A percentile compares a stretch with the other conserved stretches of the same genome.
Evolutionary conservation across 1,140 invertebrate species (phyloP).

Genomic region (Goniozus legneri): DNA sequence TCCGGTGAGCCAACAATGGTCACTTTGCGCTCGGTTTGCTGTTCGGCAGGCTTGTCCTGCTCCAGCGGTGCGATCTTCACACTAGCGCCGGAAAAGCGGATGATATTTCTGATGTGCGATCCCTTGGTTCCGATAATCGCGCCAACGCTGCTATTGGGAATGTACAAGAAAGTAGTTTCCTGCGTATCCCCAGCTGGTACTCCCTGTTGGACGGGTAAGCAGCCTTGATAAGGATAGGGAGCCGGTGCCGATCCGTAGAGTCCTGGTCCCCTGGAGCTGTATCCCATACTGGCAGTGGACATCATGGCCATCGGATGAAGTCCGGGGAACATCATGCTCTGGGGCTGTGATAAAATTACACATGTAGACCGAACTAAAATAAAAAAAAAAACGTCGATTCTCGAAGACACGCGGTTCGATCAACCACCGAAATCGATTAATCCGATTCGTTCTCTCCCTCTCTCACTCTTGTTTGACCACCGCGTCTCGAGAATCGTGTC

Average conservation of each 20-base stretch:
- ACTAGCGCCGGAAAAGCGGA: constrained; percentile 90
- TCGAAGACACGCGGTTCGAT: no score
- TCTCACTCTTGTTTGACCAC: no score
- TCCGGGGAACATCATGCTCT: constrained; percentile 91
- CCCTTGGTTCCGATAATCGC: constrained; percentile 97
- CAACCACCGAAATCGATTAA: no score
- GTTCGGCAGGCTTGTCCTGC: constrained; percentile 69
- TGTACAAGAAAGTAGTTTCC: constrained; percentile 91
- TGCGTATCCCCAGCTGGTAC: constrained; percentile 59
- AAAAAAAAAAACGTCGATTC: no score
- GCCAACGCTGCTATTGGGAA: constrained; percentile 95
- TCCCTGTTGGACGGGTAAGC: constrained; percentile 45
- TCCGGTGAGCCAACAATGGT: constrained; percentile 93
- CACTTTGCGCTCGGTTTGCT: constrained; percentile 84
- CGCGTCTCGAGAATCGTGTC: no score
- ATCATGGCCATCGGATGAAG: constrained; percentile 96
- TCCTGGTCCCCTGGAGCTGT: constrained; percentile 58
- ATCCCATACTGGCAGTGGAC: constrained; percentile 79
- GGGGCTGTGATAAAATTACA: constrained; percentile 62
- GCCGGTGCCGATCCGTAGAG: constrained; percentile 57
- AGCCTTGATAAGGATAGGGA: constrained; percentile 53
- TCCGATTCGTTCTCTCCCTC: no score
- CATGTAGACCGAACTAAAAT: constrained; percentile 1
- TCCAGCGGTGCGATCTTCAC: constrained; percentile 89
- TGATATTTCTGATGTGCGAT: constrained; percentile 94